Percentiles rank a stretch among this genome's conserved stretches.
These are phyloP conservation scores for Apis mellifera DNA, from an alignment of 1,140 invertebrate genomes.

Conservation along the genomic window DNA sequence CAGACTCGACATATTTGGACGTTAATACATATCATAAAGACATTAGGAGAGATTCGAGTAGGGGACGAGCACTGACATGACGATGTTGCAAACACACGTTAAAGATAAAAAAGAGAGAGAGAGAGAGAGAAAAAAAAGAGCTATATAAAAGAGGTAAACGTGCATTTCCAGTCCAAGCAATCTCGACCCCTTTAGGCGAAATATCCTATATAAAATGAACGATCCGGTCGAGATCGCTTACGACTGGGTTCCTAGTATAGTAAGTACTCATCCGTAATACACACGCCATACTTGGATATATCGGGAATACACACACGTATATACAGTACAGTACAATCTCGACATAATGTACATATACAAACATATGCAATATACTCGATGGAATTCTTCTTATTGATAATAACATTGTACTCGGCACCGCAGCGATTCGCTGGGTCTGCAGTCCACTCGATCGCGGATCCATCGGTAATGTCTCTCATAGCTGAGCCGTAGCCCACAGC, in stretches of 20 bases:
- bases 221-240: not conserved
- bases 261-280: constrained; percentile 68
- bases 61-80: constrained; percentile 17
- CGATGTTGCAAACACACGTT: not conserved
- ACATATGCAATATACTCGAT: constrained; percentile 67
- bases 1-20: constrained; percentile 34
- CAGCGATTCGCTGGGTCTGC: constrained; percentile 65
- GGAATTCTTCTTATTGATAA: constrained; percentile 34
- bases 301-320: constrained; percentile 80
- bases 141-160: constrained; percentile 25
- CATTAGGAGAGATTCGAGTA: not conserved
- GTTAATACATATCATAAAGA: constrained; percentile 23
- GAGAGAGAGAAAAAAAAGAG: not conserved
- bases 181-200: not conserved
- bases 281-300: constrained; percentile 78
- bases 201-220: not conserved
- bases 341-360: constrained; percentile 81
- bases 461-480: constrained; percentile 74
- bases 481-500: constrained; percentile 80
- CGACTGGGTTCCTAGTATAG: constrained; percentile 7
- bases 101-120: not conserved
- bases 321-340: constrained; percentile 75
- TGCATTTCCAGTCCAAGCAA: constrained; percentile 14
- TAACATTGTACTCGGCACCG: constrained; percentile 60
- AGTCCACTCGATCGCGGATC: constrained; percentile 70